Evolutionary conservation across 2,113 vertebrate species (phyloP).

Genomic region (Typhlomys cinereus): DNA sequence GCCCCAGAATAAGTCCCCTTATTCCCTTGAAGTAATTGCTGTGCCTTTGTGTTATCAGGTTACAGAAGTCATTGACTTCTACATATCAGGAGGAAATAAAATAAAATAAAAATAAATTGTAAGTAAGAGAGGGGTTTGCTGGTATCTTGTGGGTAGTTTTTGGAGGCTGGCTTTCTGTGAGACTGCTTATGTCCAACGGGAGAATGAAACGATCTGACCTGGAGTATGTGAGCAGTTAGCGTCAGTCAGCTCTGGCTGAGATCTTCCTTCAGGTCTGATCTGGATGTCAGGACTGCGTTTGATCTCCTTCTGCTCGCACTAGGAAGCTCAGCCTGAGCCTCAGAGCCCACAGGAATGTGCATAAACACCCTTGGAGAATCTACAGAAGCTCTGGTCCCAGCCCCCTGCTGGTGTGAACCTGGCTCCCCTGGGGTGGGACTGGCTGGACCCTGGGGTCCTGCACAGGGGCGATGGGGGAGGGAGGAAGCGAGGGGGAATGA

Average conservation of each 20-base stretch:
- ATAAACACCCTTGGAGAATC: conserved; percentile 1
- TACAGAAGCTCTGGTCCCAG: not conserved
- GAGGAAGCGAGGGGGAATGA: not conserved
- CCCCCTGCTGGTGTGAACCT: conserved; percentile 30
- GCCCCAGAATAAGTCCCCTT: no score
- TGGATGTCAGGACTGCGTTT: not conserved
- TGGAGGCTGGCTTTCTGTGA: not conserved
- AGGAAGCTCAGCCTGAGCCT: not conserved
- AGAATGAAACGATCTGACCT: not conserved
- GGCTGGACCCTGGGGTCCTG: not conserved
- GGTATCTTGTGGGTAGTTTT: not conserved
- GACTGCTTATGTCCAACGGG: not conserved
- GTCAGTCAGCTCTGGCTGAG: not conserved
- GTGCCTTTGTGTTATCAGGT: no score
- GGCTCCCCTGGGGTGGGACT: no score
- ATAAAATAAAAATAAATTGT: no score
- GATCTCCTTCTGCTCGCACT: not conserved
- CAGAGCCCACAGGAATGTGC: conserved; percentile 1
- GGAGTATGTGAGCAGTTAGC: not conserved
- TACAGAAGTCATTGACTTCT: no score
- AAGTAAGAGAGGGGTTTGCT: not conserved
- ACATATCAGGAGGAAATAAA: no score
- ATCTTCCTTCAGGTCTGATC: not conserved
- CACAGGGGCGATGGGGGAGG: rapidly evolving
- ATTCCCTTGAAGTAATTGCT: no score